A percentile compares a stretch with the other conserved stretches of the same genome.
Evolutionary conservation across 2,888 invertebrate species (phyloP).

Genomic region (Leptinotarsa tumamoca): DNA sequence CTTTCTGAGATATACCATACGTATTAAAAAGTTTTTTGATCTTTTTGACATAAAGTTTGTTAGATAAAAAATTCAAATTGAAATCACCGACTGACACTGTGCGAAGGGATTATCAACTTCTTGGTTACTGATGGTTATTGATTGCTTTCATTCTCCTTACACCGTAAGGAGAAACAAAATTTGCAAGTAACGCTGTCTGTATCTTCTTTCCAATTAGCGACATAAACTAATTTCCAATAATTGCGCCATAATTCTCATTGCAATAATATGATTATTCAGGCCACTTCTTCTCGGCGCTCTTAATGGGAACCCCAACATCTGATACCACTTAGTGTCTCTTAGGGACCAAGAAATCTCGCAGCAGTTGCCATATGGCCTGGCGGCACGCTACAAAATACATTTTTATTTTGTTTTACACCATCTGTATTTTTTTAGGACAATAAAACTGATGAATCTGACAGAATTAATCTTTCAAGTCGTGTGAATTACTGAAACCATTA

Average conservation of each 20-base stretch:
- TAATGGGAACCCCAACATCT: constrained; percentile 9
- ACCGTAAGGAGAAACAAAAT: too few relatives aligned
- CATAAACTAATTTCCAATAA: not conserved
- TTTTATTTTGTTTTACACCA: not conserved
- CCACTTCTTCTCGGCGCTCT: not conserved
- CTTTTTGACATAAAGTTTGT: too few relatives aligned
- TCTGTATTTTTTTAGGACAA: not conserved
- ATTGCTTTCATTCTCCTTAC: too few relatives aligned
- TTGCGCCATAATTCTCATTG: not conserved
- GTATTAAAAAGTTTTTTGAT: too few relatives aligned
- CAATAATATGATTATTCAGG: not conserved
- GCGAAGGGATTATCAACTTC: too few relatives aligned
- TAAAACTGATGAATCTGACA: not conserved
- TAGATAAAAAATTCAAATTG: too few relatives aligned
- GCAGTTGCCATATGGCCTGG: constrained; percentile 2
- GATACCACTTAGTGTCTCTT: constrained; percentile 7
- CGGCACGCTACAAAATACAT: constrained; percentile 1
- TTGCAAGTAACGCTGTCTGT: not conserved
- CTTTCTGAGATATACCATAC: too few relatives aligned
- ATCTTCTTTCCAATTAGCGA: not conserved
- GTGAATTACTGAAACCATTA: constrained; percentile 1
- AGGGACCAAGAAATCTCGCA: not conserved
- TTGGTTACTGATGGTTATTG: too few relatives aligned
- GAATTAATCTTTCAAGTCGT: not conserved
- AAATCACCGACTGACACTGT: too few relatives aligned